These are phyloP conservation scores for Machimus atricapillus DNA, from an alignment of 2,888 invertebrate genomes.

Conservation along the genomic window DNA sequence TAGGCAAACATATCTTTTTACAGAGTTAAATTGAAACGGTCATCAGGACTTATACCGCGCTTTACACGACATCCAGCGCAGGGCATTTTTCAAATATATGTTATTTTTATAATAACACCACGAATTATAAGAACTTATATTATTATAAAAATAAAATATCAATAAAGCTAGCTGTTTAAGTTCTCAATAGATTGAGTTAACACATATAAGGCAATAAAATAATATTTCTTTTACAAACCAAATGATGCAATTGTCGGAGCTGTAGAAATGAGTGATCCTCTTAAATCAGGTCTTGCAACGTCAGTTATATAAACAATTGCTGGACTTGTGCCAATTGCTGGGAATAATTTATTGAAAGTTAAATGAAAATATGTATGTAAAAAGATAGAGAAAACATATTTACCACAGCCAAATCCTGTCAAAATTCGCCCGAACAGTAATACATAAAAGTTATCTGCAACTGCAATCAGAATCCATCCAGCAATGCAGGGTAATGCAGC, in stretches of 20 bases:
- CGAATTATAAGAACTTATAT: too few species aligned
- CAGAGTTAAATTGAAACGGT: too few species aligned
- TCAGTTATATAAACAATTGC: slow-evolving; percentile 71
- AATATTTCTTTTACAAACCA: slow-evolving; percentile 57
- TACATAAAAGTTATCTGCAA: slow-evolving; percentile 64
- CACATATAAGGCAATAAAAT: background rate
- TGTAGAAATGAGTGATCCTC: slow-evolving; percentile 68
- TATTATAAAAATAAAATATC: background rate
- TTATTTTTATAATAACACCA: too few species aligned
- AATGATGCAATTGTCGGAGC: slow-evolving; percentile 68
- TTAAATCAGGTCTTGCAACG: slow-evolving; percentile 67
- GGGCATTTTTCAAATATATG: too few species aligned
- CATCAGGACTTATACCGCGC: too few species aligned
- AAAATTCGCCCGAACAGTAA: slow-evolving; percentile 65
- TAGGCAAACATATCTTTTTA: too few species aligned
- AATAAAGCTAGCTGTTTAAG: background rate
- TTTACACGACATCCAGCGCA: too few species aligned
- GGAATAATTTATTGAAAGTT: background rate
- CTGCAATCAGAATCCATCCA: slow-evolving; percentile 68
- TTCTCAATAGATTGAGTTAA: background rate
- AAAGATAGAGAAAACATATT: slow-evolving; percentile 19
- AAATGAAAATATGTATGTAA: background rate
- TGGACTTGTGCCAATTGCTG: slow-evolving; percentile 68
- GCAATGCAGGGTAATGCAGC: slow-evolving; percentile 65
- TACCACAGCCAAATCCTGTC: slow-evolving; percentile 66